Percentiles rank a stretch among this genome's conserved stretches.
Evolutionary conservation across 2,113 vertebrate species (phyloP).

Genomic region (Amblyornis subalaris): DNA sequence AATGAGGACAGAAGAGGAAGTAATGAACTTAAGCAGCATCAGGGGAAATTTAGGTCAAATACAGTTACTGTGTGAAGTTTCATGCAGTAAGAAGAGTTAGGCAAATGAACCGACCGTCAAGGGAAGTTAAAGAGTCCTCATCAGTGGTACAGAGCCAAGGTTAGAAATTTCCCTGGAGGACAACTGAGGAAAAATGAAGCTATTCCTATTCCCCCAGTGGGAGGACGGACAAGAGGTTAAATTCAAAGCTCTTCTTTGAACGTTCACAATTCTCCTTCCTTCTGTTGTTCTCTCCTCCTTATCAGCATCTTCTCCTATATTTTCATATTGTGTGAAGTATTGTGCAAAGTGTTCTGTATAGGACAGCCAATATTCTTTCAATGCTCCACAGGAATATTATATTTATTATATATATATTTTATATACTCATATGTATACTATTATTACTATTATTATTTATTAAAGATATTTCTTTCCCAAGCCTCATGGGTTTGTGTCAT

Average conservation of each 20-base stretch:
- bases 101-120: background rate
- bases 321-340: background rate
- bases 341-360: background rate
- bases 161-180: background rate
- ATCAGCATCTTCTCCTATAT: background rate
- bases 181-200: background rate
- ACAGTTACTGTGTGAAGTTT: background rate
- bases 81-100: background rate
- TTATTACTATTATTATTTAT: background rate
- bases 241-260: background rate
- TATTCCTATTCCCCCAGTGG: background rate
- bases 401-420: background rate
- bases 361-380: background rate
- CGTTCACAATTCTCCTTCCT: background rate
- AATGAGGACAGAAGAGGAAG: slow-evolving; percentile 39
- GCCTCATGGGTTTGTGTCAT: background rate
- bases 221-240: background rate
- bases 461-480: background rate
- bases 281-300: background rate
- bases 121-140: background rate
- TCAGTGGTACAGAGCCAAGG: background rate
- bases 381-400: background rate
- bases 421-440: background rate
- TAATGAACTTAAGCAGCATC: slow-evolving; percentile 51
- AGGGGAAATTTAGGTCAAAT: slow-evolving; percentile 59